Conservation (phyloP, 2,113 vertebrate species). For the Nothobranchius kuhntae region DNA sequence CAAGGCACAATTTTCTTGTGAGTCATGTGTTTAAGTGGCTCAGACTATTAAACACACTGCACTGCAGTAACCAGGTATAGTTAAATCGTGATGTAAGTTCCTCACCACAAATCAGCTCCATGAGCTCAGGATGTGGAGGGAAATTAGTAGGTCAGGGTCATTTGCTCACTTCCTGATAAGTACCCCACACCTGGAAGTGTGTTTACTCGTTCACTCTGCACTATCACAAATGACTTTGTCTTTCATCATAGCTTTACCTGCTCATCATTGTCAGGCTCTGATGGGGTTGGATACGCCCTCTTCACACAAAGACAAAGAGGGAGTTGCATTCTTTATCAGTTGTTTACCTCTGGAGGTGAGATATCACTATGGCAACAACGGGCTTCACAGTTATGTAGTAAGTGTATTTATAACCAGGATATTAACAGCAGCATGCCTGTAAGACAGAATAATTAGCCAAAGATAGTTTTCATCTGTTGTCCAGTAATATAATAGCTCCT, state of each 20-base stretch:
- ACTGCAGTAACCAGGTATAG: not conserved
- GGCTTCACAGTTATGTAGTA: slow-evolving; percentile 4
- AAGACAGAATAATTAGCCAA: too few relatives aligned
- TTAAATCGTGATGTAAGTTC: not conserved
- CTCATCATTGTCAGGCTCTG: not conserved
- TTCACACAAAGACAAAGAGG: not conserved
- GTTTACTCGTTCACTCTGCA: not conserved
- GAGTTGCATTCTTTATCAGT: not conserved
- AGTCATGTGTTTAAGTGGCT: not conserved
- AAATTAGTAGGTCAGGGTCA: not conserved
- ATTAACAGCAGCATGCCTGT: too few relatives aligned
- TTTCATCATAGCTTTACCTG: not conserved
- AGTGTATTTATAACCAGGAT: too few relatives aligned
- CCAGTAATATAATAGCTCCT: too few relatives aligned
- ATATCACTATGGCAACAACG: too few relatives aligned
- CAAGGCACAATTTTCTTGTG: not conserved
- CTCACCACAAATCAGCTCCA: not conserved
- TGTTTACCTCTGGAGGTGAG: not conserved
- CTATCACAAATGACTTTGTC: not conserved
- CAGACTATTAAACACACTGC: not conserved
- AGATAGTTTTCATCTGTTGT: too few relatives aligned
- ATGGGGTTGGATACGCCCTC: not conserved
- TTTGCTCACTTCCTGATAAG: not conserved
- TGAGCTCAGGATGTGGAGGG: not conserved
- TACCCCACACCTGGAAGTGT: not conserved